Evolutionary conservation across 1,140 invertebrate species (phyloP).

Genomic region (Trypoxylus dichotomus): DNA sequence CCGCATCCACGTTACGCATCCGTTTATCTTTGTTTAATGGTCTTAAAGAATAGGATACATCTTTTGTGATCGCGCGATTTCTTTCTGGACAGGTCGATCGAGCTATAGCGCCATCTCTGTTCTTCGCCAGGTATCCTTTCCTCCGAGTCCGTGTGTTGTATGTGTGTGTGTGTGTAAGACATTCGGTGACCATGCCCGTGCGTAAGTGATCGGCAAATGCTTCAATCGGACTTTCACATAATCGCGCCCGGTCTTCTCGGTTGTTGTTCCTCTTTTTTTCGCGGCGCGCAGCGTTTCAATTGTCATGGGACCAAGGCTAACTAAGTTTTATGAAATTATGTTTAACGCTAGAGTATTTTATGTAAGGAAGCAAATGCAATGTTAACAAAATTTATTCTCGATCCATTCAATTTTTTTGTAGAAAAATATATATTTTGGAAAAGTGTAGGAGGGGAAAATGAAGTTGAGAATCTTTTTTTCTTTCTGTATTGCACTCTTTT

Average conservation of each 20-base stretch:
- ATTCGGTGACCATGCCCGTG: constrained; percentile 32
- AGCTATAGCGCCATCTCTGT: neutral
- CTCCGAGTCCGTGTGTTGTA: neutral
- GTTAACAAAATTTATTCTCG: too few species aligned
- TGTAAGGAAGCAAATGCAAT: too few species aligned
- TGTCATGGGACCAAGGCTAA: too few species aligned
- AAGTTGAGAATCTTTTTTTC: too few species aligned
- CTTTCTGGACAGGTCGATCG: neutral
- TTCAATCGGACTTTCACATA: constrained; percentile 35
- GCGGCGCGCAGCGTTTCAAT: neutral
- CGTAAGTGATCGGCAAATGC: constrained; percentile 35
- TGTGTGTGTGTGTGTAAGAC: neutral
- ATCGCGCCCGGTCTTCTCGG: constrained; percentile 5
- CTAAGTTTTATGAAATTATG: neutral
- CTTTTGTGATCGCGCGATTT: constrained; percentile 25
- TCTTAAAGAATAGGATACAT: constrained; percentile 33
- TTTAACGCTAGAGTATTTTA: too few species aligned
- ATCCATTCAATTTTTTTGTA: too few species aligned
- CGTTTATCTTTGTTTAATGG: constrained; percentile 35
- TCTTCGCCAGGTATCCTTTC: constrained; percentile 4
- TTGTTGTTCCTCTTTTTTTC: constrained; percentile 27
- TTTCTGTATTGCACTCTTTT: too few species aligned
- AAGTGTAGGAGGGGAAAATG: too few species aligned
- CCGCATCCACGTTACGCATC: constrained; percentile 33
- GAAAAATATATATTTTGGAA: too few species aligned